Conservation (phyloP, 2,888 invertebrate genomes). For the Agriopis aurantiaria region DNA sequence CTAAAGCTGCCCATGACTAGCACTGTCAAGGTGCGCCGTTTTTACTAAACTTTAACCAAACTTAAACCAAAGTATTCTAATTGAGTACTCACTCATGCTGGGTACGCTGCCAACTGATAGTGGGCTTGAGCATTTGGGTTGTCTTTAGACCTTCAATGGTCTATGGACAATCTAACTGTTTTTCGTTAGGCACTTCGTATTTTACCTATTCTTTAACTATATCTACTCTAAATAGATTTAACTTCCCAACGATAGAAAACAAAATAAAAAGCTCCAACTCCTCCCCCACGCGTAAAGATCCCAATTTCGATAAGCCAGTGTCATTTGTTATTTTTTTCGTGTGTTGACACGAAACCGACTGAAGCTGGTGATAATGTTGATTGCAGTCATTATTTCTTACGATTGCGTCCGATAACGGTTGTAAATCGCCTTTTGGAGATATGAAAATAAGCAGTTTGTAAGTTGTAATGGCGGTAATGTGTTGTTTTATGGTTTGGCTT, state of each 20-base stretch:
- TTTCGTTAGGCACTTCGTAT: too few species aligned
- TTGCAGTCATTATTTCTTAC: constrained; percentile 65
- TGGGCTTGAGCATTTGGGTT: too few species aligned
- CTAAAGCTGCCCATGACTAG: too few species aligned
- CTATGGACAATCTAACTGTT: too few species aligned
- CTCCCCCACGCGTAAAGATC: constrained; percentile 66
- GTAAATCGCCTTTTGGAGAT: constrained; percentile 50
- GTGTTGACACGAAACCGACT: constrained; percentile 73
- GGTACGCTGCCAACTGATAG: too few species aligned
- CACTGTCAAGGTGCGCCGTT: too few species aligned
- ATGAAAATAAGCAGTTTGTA: constrained; percentile 52
- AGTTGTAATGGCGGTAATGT: constrained; percentile 36
- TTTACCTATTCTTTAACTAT: background rate
- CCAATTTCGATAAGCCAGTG: constrained; percentile 62
- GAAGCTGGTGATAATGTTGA: constrained; percentile 61
- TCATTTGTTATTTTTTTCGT: constrained; percentile 75
- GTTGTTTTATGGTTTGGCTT: constrained; percentile 23
- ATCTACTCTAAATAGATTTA: constrained; percentile 23
- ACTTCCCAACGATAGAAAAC: constrained; percentile 42
- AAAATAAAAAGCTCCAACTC: constrained; percentile 38
- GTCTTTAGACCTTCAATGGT: too few species aligned
- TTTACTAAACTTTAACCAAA: too few species aligned
- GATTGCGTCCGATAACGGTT: constrained; percentile 69
- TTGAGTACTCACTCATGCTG: too few species aligned
- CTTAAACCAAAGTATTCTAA: too few species aligned